Conservation (phyloP, 2,888 invertebrate species). For the Sturmia bella region DNA sequence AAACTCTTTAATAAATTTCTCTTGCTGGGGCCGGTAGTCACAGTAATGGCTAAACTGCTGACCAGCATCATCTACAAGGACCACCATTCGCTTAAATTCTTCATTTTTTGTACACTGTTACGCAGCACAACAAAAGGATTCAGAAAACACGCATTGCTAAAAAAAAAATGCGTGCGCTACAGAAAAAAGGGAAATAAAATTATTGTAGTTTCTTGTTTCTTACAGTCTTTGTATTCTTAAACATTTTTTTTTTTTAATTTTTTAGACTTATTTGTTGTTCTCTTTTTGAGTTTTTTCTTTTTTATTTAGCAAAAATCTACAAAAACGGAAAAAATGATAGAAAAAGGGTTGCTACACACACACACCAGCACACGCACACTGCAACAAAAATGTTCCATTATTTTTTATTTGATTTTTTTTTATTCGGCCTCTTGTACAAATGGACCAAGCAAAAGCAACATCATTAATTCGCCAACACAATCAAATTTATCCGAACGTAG, state of each 20-base stretch:
- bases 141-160: conserved; percentile 20
- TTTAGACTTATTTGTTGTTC: conserved; percentile 4
- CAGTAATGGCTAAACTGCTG: conserved; percentile 36
- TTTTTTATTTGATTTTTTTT: conserved; percentile 33
- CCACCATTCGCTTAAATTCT: background rate
- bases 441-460: conserved; percentile 68
- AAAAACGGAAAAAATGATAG: conserved; percentile 42
- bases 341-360: conserved; percentile 65
- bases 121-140: conserved; percentile 12
- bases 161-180: conserved; percentile 45
- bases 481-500: conserved; percentile 10
- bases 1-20: conserved; percentile 7
- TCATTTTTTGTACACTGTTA: background rate
- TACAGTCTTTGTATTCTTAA: conserved; percentile 45
- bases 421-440: conserved; percentile 31
- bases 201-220: conserved; percentile 20
- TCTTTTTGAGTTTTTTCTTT: conserved; percentile 30
- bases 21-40: background rate
- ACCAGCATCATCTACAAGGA: conserved; percentile 46
- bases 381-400: conserved; percentile 39
- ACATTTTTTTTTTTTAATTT: conserved; percentile 40
- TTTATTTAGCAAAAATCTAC: conserved; percentile 35
- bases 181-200: background rate
- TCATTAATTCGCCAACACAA: conserved; percentile 66
- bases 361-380: conserved; percentile 17